Evolutionary conservation across 2,113 vertebrate species (phyloP), one percentile per base, ranked within the genome.

Genomic region (Nycticebus coucang): DNA sequence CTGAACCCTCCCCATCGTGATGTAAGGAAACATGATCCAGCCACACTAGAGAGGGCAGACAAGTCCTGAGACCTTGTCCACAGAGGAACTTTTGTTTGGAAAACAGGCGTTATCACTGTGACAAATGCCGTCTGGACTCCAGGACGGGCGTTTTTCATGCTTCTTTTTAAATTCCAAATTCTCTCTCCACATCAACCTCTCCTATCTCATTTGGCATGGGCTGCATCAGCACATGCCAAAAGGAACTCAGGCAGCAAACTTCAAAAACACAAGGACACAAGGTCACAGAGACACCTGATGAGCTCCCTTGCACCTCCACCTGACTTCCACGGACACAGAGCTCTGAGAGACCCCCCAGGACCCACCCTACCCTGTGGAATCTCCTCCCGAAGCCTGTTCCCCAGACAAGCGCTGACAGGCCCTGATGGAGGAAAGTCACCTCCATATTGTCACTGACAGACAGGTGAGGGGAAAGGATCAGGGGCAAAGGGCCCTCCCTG

Each of bases 1-100:
- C 96, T 98, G 97, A 98, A 98, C 98, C 96, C 94, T 72, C 91
- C n/a, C 0, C 86, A 21, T 59, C 69, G 5, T 21, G 59, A 96
- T 75, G 94, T 68, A n/a, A 97, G 97, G 53, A 84, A 93, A 89
- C 81, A 28, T 45, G 37, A 60, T 50, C 77, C 64, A 13, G 71
- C 89, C 92, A 62, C 14, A 14, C 1, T 1, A 88, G 81, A 79
- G 45, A 37, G 91, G 87, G 59, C 62, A 28, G 62, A 64, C 24
- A 28, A 28, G 60, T 64, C 60, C 78, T 0, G 24, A 66, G 71
- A 53, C 71, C 89, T 53, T 14, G 50, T 92, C 95, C 85, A 97
- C 84, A 97, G 79, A 96, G 62, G 80, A 66, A 87, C 96, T 93
- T 96, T 95, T 97, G 96, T 98, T 94, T 81, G 66, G 89, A 78